Percentiles rank a stretch among this genome's conserved stretches.
phyloP scores from a whole-genome alignment of 2,797 vertebrate genomes.

The Sebastes cheni region DNA sequence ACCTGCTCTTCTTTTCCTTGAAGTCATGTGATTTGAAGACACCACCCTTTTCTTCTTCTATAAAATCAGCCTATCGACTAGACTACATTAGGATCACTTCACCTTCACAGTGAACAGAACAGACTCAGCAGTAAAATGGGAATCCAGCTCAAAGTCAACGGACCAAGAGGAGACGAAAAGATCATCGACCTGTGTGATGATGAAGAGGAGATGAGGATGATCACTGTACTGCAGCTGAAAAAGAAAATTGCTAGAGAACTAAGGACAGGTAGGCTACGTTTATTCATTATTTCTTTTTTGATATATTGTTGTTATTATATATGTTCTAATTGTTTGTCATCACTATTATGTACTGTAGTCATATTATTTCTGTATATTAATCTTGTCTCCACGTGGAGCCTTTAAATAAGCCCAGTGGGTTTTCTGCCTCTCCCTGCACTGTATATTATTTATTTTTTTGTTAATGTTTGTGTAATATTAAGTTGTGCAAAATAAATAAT shows the following conservation, averaged over 20 bases:
- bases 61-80: fast-evolving
- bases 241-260: constrained; percentile 35
- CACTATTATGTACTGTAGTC: no score
- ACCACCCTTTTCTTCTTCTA: not conserved
- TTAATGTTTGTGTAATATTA: no score
- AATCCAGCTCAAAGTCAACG: constrained; percentile 41
- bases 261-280: not conserved
- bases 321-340: no score
- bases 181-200: constrained; percentile 48
- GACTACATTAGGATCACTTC: not conserved
- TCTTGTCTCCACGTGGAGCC: no score
- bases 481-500: no score
- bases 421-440: no score
- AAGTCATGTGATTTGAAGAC: not conserved
- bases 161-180: constrained; percentile 49
- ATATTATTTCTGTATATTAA: no score
- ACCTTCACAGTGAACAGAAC: not conserved
- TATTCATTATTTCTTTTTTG: not conserved
- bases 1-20: not conserved
- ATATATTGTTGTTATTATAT: no score
- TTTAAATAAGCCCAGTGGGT: no score
- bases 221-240: constrained; percentile 48
- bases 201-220: constrained; percentile 51
- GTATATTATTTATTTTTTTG: no score
- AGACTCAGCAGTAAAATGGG: constrained; percentile 9